phyloP scores from a whole-genome alignment of 2,797 vertebrate genomes.

The Dallia pectoralis region DNA sequence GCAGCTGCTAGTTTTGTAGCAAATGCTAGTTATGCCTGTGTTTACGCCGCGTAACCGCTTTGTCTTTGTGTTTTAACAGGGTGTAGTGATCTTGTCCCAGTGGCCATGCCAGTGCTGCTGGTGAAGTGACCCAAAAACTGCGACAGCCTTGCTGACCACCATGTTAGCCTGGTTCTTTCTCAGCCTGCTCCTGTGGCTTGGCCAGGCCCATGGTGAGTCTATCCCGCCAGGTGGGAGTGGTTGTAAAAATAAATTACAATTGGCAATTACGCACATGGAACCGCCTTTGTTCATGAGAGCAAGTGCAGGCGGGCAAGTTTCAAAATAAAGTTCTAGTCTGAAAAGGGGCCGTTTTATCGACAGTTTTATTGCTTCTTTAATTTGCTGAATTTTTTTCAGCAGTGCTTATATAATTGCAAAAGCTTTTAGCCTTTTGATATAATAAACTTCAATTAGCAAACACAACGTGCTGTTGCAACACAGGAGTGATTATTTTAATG shows the following conservation, averaged over 20 bases:
- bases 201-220: conserved; percentile 32
- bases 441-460: no score
- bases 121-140: not conserved
- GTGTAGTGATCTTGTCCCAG: not conserved
- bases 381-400: no score
- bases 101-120: not conserved
- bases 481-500: no score
- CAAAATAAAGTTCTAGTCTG: no score
- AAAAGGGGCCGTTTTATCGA: no score
- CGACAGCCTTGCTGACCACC: not conserved
- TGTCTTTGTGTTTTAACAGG: not conserved
- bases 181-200: conserved; percentile 47
- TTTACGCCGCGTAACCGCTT: not conserved
- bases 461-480: not conserved
- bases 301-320: no score
- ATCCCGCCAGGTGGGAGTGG: not conserved
- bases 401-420: no score
- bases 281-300: no score
- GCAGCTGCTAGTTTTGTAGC: not conserved
- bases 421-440: not conserved
- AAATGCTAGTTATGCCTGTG: not conserved
- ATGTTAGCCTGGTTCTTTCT: conserved; percentile 47
- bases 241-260: no score
- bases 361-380: no score
- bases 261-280: no score